Conservation (phyloP, 2,888 invertebrate genomes). For the Abrostola triplasia region DNA sequence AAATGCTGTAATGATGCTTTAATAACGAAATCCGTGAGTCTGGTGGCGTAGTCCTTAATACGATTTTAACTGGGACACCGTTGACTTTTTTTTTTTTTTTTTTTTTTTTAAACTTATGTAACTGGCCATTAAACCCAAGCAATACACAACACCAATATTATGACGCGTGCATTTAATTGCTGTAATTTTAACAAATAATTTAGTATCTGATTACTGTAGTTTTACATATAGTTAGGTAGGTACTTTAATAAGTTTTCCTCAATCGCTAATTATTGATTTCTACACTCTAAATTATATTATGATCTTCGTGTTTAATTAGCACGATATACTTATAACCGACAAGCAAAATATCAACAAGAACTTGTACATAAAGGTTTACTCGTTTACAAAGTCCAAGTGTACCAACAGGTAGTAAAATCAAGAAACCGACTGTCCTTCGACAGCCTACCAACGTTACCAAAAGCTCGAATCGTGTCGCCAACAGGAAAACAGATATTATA, state of each 20-base stretch:
- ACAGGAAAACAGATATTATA: slow-evolving; percentile 62
- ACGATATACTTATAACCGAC: slow-evolving; percentile 10
- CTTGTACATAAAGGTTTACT: slow-evolving; percentile 14
- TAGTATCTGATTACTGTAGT: slow-evolving; percentile 39
- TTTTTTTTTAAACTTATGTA: slow-evolving; percentile 50
- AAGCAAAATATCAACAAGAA: slow-evolving; percentile 35
- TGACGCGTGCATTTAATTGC: slow-evolving; percentile 41
- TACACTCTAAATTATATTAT: neutral
- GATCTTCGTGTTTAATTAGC: slow-evolving; percentile 5
- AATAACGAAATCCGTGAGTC: slow-evolving; percentile 25
- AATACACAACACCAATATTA: slow-evolving; percentile 39
- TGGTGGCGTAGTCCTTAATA: slow-evolving; percentile 56
- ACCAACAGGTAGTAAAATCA: slow-evolving; percentile 49
- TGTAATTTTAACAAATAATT: slow-evolving; percentile 33
- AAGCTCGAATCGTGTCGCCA: slow-evolving; percentile 49
- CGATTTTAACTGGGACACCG: slow-evolving; percentile 55
- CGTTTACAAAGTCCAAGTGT: slow-evolving; percentile 24
- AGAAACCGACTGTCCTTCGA: slow-evolving; percentile 70
- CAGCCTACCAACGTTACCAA: slow-evolving; percentile 55
- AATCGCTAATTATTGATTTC: slow-evolving; percentile 9
- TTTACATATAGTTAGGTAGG: neutral
- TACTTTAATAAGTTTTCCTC: slow-evolving; percentile 23
- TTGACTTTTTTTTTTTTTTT: too few species aligned
- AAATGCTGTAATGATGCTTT: slow-evolving; percentile 30
- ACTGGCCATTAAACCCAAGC: slow-evolving; percentile 23